phyloP scores from a whole-genome alignment of 2,113 vertebrate genomes.

The Oxyura jamaicensis region DNA sequence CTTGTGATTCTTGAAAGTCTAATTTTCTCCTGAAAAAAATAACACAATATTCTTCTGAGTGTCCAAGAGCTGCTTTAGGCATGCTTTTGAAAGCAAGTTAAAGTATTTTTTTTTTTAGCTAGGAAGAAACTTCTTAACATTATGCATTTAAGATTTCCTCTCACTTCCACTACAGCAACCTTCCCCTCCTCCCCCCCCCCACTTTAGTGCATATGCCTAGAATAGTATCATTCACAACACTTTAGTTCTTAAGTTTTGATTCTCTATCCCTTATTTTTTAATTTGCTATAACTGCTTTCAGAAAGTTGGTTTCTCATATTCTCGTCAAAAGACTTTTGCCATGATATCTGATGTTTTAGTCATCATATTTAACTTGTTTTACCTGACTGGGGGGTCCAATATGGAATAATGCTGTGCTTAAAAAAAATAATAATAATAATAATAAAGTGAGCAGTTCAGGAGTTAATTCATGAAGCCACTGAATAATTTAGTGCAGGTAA shows the following conservation, averaged over 20 bases:
- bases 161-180: neutral
- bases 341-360: neutral
- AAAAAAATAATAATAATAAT: no score
- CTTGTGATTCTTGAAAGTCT: neutral
- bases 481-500: conserved; percentile 46
- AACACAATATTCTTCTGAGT: neutral
- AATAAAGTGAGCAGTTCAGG: neutral
- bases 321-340: neutral
- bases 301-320: neutral
- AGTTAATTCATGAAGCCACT: conserved; percentile 23
- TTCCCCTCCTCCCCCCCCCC: neutral
- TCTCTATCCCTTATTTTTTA: neutral
- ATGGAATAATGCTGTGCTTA: neutral
- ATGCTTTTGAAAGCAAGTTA: neutral
- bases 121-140: neutral
- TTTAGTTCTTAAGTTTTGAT: neutral
- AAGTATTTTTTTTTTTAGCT: neutral
- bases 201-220: neutral
- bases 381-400: neutral
- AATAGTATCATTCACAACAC: neutral
- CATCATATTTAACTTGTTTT: neutral
- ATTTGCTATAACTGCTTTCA: neutral
- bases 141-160: neutral
- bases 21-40: neutral
- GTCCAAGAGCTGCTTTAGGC: neutral